A percentile compares a stretch with the other conserved stretches of the same genome.
Conservation (phyloP, 2,888 invertebrate genomes). For the Deroplatys truncata region DNA sequence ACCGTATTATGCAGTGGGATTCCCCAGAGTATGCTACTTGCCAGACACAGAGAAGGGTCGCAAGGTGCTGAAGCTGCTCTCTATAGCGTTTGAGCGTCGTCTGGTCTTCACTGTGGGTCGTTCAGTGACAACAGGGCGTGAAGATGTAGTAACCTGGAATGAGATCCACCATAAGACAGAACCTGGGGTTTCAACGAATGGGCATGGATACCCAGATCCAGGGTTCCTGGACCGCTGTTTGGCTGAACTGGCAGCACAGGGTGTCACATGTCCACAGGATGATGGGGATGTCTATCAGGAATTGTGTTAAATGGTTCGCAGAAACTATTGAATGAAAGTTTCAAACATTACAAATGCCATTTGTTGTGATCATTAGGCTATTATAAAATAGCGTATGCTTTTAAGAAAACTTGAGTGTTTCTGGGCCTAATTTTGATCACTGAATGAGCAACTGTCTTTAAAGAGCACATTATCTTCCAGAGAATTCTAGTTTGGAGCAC, state of each 20-base stretch:
- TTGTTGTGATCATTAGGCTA: no score
- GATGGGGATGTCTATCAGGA: slow-evolving; percentile 40
- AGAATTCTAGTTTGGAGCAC: no score
- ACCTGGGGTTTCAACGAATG: slow-evolving; percentile 52
- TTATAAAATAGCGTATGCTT: no score
- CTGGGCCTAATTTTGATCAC: no score
- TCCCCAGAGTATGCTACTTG: slow-evolving; percentile 76
- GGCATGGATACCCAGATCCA: slow-evolving; percentile 70
- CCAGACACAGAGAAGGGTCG: slow-evolving; percentile 80
- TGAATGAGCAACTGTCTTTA: no score
- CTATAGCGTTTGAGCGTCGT: slow-evolving; percentile 78
- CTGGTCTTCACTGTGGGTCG: slow-evolving; percentile 81
- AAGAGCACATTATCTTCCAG: no score
- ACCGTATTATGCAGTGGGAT: slow-evolving; percentile 85
- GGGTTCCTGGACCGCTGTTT: slow-evolving; percentile 67
- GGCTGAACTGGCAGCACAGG: slow-evolving; percentile 55
- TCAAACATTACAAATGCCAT: no score
- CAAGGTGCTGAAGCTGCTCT: slow-evolving; percentile 69
- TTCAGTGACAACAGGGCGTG: slow-evolving; percentile 84
- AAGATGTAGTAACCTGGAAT: slow-evolving; percentile 91
- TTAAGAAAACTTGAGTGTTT: no score
- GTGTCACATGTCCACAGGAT: slow-evolving; percentile 46
- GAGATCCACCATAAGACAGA: slow-evolving; percentile 84
- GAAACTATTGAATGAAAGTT: neutral
- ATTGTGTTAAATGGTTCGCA: slow-evolving; percentile 36